Evolutionary conservation across 2,797 vertebrate genomes (phyloP), one percentile per base, ranked within the genome.

Genomic region (Hoplostethus mediterraneus): DNA sequence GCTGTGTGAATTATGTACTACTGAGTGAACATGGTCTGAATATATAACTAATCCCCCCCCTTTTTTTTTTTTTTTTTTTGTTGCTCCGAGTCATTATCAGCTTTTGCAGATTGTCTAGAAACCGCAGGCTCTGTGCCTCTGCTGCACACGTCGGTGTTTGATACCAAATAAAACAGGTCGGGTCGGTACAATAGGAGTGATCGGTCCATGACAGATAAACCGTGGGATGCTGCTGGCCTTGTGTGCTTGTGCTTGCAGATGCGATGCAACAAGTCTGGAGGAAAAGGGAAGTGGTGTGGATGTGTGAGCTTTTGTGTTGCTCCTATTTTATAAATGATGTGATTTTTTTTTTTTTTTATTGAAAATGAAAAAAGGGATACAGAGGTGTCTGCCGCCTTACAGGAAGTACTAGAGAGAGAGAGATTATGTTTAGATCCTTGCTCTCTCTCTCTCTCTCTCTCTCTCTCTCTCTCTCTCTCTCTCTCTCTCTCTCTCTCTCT

Each of bases 11-110:
- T 88, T 56, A 82, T 82, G 76, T 71, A 77, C 49, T 64, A 73
- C 54, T 75, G 70, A 66, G 73, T 65, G 75, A 81, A 80, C 30
- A 14, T 6, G 6, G 53, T 67, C 69, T 81, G 84, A 83, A 86
- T 88, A 65, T 84, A 82, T 57, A 87, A 81, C 52, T 78, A 66
- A 83, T 75, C 69, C 55, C 47, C 6, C 42, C 1, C 1, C 1
- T 21, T 21, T 21, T 21, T 21, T 21, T 21, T 21, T 21, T 21
- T 21, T 21, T 21, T 21, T 21, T 21, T 21, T 21, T 21, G 21
- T 68, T 76, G 70, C 76, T 81, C 71, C 6, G 59, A 83, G 75
- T 88, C 79, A 87, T 89, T 88, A 91, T 87, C 86, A 82, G 84
- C 79, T 84, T 81, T 54, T 65, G 77, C 86, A 86, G 83, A 84